Evolutionary conservation across 2,888 invertebrate genomes (phyloP), one percentile per base, ranked within the genome.

Genomic region (Rambutsinella grinnellia): DNA sequence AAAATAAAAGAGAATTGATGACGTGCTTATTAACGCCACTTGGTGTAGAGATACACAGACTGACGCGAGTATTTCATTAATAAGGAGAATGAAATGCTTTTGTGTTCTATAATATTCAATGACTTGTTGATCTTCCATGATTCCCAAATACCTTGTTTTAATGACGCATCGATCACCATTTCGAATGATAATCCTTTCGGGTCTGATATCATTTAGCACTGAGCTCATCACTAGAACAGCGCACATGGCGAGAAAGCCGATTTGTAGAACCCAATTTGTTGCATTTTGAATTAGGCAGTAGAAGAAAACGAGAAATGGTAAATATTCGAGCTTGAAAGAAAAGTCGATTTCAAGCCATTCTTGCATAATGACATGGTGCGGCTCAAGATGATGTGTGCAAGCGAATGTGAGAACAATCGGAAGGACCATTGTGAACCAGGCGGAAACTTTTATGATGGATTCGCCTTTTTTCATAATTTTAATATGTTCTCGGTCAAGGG

Each of bases 311-410:
- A 66, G 8, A 8, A n/a, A 2, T 15, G 24, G 23, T 21, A 23
- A 1, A 13, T 15, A 17, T 3, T 17, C 17, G 6, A 51, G 49
- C 2, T n/a, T 10, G 3, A 62, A 8, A 23, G 23, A 44, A 21
- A 44, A 2, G 1, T 69, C 57, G 19, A 69, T 26, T 28, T 70
- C 70, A 0, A 70, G 13, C 61, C 54, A 62, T 21, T 70, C 70
- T 0, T n/a, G 5, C 8, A 70, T 8, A 2, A 70, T 15, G 0
- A 1, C 27, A 21, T 70, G 44, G 21, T 21, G 47, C 10, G 70
- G 62, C 27, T 70, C 70, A 13, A 69, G 8, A 3, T n/a, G n/a
- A n/a, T n/a, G n/a, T n/a, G n/a, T n/a, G n/a, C n/a, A n/a, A n/a
- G n/a, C n/a, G n/a, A n/a, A n/a, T n/a, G n/a, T n/a, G n/a, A n/a